phyloP scores from a whole-genome alignment of 2,113 vertebrate genomes.

The Chiloscyllium plagiosum region DNA sequence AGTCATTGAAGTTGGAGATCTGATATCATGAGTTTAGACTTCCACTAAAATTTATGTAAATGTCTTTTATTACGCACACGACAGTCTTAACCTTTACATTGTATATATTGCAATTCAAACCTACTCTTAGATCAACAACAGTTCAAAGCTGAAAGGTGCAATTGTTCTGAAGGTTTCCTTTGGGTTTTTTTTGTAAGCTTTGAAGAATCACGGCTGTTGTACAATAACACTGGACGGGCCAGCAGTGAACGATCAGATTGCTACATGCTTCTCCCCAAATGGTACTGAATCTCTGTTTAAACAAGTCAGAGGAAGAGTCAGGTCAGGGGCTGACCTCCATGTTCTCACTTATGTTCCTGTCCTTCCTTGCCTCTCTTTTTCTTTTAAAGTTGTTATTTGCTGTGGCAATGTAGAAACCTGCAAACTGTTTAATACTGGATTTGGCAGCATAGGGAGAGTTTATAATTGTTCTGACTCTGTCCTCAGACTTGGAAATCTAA shows the following conservation, averaged over 20 bases:
- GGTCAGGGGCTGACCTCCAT: neutral
- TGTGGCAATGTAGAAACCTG: neutral
- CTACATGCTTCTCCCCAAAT: neutral
- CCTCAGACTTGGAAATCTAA: neutral
- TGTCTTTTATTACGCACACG: neutral
- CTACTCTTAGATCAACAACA: neutral
- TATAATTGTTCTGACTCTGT: neutral
- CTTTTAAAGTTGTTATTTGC: neutral
- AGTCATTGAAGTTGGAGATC: neutral
- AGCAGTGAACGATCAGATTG: neutral
- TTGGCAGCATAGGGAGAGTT: neutral
- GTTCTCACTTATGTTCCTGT: conserved; percentile 8
- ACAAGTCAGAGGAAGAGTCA: neutral
- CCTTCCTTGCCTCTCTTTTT: neutral
- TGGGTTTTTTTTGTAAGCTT: neutral
- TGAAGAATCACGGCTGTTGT: neutral
- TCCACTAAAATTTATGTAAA: neutral
- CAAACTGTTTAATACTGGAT: neutral
- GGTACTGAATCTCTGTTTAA: neutral
- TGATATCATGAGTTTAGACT: neutral
- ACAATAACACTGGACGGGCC: neutral
- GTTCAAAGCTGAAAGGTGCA: neutral
- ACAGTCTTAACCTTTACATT: neutral
- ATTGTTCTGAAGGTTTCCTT: conserved; percentile 14
- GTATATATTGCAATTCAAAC: neutral